A percentile compares a stretch with the other conserved stretches of the same genome.
Evolutionary conservation across 2,797 vertebrate species (phyloP).

Genomic region (Eleutherodactylus coqui): DNA sequence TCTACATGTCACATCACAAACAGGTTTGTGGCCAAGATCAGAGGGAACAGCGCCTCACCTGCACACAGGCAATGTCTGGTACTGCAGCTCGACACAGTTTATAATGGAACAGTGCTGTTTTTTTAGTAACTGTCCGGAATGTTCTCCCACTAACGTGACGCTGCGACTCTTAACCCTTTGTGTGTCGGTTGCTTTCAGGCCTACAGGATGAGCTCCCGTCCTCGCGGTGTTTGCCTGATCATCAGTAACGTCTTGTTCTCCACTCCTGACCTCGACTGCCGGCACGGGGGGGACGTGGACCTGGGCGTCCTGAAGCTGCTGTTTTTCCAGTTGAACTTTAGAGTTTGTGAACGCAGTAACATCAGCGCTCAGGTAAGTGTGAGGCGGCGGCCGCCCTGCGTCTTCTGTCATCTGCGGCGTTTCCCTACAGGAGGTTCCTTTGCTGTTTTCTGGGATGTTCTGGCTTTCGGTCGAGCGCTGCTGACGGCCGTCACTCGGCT

Average conservation of each 20-base stretch:
- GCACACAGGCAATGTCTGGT: no score
- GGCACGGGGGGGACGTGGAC: conserved; percentile 92
- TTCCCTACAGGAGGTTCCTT: no score
- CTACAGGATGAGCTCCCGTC: conserved; percentile 85
- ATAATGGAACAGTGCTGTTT: no score
- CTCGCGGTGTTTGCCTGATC: conserved; percentile 88
- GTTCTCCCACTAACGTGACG: neutral
- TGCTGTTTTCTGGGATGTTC: no score
- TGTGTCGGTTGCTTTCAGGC: conserved; percentile 76
- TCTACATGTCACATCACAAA: conserved; percentile 82
- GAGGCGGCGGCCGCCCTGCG: no score
- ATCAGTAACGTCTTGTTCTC: conserved; percentile 91
- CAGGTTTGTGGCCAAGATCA: conserved; percentile 76
- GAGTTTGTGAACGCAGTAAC: conserved; percentile 79
- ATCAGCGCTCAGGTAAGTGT: conserved; percentile 84
- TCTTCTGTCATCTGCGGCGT: no score
- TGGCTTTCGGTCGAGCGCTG: no score
- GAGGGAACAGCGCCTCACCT: no score
- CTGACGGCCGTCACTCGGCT: no score
- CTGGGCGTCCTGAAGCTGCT: conserved; percentile 83
- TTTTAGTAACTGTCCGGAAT: neutral
- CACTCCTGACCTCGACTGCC: conserved; percentile 83
- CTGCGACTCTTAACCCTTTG: neutral
- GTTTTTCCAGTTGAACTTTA: conserved; percentile 88
- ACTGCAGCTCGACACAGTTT: no score